Conservation (phyloP, 2,888 invertebrate species). For the Melinopterus prodromus region DNA sequence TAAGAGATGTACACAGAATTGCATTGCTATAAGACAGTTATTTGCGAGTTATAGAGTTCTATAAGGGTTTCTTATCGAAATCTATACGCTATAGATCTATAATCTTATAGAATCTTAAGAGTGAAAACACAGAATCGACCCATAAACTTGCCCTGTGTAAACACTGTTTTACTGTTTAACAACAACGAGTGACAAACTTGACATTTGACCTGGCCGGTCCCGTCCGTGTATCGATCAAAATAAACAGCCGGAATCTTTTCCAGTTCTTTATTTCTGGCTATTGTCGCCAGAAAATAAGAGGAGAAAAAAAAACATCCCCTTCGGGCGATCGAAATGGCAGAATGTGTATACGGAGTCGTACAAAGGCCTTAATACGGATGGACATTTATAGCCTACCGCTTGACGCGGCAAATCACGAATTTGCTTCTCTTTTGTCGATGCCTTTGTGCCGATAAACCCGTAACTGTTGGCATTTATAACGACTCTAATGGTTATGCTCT, state of each 20-base stretch:
- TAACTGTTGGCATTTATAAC: slow-evolving; percentile 57
- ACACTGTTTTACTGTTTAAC: no score
- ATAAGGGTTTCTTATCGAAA: no score
- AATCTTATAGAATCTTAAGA: no score
- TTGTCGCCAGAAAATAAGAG: slow-evolving; percentile 6
- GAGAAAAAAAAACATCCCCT: slow-evolving; percentile 20
- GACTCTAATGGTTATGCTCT: slow-evolving; percentile 55
- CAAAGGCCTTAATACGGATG: slow-evolving; percentile 53
- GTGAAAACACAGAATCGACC: no score
- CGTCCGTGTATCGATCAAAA: slow-evolving; percentile 11
- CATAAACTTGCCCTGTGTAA: no score
- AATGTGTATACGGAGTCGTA: slow-evolving; percentile 33
- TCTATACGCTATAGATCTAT: no score
- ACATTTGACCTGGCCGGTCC: background rate
- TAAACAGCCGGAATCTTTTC: slow-evolving; percentile 27
- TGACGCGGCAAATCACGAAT: slow-evolving; percentile 57
- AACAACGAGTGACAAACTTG: background rate
- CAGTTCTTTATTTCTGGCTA: slow-evolving; percentile 32
- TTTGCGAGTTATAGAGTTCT: no score
- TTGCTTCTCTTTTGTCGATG: slow-evolving; percentile 55
- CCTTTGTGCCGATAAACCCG: slow-evolving; percentile 55
- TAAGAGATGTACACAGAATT: no score
- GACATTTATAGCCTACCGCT: slow-evolving; percentile 56
- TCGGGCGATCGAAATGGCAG: slow-evolving; percentile 32
- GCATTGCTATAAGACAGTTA: no score